Conservation (phyloP, 2,113 vertebrate genomes). For the Furnarius figulus region DNA sequence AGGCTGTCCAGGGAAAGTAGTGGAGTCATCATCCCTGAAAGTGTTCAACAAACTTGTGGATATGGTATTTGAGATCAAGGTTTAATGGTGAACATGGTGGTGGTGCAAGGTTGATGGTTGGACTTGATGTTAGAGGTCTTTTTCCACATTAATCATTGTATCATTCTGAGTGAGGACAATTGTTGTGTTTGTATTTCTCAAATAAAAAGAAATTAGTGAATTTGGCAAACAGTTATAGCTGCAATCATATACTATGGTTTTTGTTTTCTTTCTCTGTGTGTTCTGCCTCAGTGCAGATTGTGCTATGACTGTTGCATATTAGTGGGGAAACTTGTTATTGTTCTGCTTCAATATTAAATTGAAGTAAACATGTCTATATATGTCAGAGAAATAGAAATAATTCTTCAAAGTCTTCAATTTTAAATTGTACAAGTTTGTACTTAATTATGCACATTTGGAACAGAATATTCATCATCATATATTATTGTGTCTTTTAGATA, state of each 20-base stretch:
- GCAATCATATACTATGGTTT: background rate
- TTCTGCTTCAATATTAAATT: background rate
- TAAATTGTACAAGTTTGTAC: background rate
- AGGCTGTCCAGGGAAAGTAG: background rate
- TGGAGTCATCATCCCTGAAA: background rate
- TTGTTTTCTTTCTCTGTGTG: background rate
- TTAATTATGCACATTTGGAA: background rate
- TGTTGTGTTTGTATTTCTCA: background rate
- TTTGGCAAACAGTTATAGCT: background rate
- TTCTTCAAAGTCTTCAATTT: background rate
- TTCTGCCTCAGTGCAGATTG: background rate
- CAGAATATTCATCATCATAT: background rate
- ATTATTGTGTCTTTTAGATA: background rate
- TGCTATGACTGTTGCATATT: background rate
- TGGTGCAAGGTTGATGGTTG: accelerated
- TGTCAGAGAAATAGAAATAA: background rate
- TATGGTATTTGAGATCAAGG: background rate
- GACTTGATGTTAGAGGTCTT: background rate
- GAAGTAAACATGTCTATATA: background rate
- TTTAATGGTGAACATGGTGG: background rate
- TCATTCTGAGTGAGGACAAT: background rate
- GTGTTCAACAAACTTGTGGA: background rate
- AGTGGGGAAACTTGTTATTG: background rate
- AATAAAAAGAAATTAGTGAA: background rate
- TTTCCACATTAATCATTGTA: background rate